Percentiles rank a stretch among this genome's conserved stretches.
phyloP scores from a whole-genome alignment of 2,888 invertebrate genomes.

The Drosophila nr. perissopoda region DNA sequence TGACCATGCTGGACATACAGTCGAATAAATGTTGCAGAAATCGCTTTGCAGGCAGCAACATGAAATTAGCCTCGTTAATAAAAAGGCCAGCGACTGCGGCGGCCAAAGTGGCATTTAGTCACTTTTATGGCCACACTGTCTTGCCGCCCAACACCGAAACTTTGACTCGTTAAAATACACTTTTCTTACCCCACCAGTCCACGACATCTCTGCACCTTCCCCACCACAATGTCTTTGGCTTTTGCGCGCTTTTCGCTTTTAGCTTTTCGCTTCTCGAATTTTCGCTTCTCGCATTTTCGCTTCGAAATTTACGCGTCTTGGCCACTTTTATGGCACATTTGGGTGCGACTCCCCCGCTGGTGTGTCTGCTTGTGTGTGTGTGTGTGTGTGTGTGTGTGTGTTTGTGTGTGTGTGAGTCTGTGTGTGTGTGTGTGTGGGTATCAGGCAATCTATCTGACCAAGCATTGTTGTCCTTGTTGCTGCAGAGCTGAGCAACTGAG shows the following conservation, averaged over 20 bases:
- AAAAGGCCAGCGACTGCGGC: constrained; percentile 70
- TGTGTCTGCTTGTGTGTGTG: neutral
- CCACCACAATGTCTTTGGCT: neutral
- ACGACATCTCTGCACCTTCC: neutral
- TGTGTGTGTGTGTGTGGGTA: neutral
- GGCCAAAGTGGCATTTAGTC: constrained; percentile 71
- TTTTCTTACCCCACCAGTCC: constrained; percentile 15
- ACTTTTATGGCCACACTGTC: constrained; percentile 62
- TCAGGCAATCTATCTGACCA: neutral
- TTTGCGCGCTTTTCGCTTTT: constrained; percentile 16
- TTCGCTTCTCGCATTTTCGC: constrained; percentile 20
- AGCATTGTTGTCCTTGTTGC: neutral
- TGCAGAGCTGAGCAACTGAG: constrained; percentile 6
- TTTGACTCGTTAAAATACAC: constrained; percentile 76
- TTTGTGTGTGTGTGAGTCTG: neutral
- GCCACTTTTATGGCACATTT: constrained; percentile 59
- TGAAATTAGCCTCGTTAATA: constrained; percentile 75
- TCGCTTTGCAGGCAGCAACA: constrained; percentile 34
- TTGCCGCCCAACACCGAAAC: constrained; percentile 53
- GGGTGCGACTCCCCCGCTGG: constrained; percentile 19
- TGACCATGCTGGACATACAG: constrained; percentile 22
- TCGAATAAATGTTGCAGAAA: constrained; percentile 34
- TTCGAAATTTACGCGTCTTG: constrained; percentile 67
- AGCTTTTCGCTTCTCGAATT: constrained; percentile 23
- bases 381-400: neutral